Conservation (phyloP, 2,797 vertebrate species). For the Chromis chromis region DNA sequence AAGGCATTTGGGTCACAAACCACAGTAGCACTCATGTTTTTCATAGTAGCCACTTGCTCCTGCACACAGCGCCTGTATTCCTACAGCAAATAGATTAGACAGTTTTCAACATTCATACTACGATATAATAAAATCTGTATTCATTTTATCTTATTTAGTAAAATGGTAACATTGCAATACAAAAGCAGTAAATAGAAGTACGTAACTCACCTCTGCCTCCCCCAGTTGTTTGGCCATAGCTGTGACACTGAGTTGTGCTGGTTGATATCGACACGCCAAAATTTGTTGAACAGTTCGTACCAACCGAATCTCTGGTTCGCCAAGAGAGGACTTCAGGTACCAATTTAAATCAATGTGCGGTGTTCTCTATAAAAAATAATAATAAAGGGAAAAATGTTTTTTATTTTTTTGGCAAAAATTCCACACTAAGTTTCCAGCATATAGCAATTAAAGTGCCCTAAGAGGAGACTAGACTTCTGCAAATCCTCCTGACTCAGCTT, state of each 20-base stretch:
- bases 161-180: too few relatives aligned
- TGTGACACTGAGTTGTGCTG: slow-evolving; percentile 84
- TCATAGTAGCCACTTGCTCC: slow-evolving; percentile 79
- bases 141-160: neutral
- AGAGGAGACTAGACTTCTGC: too few relatives aligned
- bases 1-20: slow-evolving; percentile 31
- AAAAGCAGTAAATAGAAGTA: neutral
- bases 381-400: too few relatives aligned
- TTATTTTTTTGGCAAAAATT: too few relatives aligned
- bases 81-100: slow-evolving; percentile 64
- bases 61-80: slow-evolving; percentile 78
- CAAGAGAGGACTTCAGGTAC: slow-evolving; percentile 65
- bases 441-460: too few relatives aligned
- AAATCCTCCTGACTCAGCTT: too few relatives aligned
- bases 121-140: too few relatives aligned
- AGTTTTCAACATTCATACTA: neutral
- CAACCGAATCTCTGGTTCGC: slow-evolving; percentile 80
- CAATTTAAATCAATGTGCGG: slow-evolving; percentile 62
- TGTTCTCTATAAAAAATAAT: slow-evolving; percentile 52
- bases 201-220: slow-evolving; percentile 87
- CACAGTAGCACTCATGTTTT: slow-evolving; percentile 10
- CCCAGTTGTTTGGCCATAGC: slow-evolving; percentile 88
- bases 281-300: slow-evolving; percentile 83
- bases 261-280: slow-evolving; percentile 87
- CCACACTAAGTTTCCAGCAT: too few relatives aligned